These are phyloP conservation scores for Spodoptera exigua DNA, from an alignment of 2,888 invertebrate genomes.

Conservation along the genomic window DNA sequence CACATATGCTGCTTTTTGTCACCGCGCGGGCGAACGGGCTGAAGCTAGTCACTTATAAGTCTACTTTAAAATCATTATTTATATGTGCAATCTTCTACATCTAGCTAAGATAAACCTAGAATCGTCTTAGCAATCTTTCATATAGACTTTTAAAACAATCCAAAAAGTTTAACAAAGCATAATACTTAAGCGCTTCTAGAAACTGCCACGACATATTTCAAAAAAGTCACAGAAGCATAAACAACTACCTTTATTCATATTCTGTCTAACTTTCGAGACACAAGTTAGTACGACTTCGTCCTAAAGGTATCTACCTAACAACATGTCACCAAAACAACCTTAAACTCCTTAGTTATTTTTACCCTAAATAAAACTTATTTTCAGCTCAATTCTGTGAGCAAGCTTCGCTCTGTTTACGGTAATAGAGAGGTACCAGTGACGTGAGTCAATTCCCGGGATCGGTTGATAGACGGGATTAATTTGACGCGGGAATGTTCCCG, in stretches of 20 bases:
- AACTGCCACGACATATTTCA: not conserved
- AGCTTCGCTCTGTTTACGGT: slow-evolving; percentile 23
- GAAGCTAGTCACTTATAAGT: too few relatives aligned
- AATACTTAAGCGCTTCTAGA: not conserved
- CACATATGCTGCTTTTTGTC: too few relatives aligned
- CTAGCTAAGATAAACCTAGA: too few relatives aligned
- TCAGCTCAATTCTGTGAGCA: slow-evolving; percentile 17
- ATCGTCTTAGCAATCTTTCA: too few relatives aligned
- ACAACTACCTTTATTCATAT: slow-evolving; percentile 34
- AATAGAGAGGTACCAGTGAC: slow-evolving; percentile 37
- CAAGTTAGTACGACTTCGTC: too few relatives aligned
- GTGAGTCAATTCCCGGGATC: slow-evolving; percentile 39
- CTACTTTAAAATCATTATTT: too few relatives aligned
- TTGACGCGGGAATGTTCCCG: slow-evolving; percentile 46
- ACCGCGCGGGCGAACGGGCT: too few relatives aligned
- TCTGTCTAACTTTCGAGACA: slow-evolving; percentile 8
- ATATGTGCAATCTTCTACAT: not conserved
- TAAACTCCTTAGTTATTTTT: slow-evolving; percentile 29
- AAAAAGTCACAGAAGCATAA: slow-evolving; percentile 10
- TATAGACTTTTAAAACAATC: too few relatives aligned
- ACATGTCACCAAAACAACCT: slow-evolving; percentile 28
- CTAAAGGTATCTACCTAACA: not conserved
- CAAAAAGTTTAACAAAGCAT: not conserved
- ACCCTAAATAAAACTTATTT: slow-evolving; percentile 31
- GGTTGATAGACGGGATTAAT: slow-evolving; percentile 64